A percentile compares a stretch with the other conserved stretches of the same genome.
Evolutionary conservation across 2,797 vertebrate genomes (phyloP).

Genomic region (Oreochromis grahami): DNA sequence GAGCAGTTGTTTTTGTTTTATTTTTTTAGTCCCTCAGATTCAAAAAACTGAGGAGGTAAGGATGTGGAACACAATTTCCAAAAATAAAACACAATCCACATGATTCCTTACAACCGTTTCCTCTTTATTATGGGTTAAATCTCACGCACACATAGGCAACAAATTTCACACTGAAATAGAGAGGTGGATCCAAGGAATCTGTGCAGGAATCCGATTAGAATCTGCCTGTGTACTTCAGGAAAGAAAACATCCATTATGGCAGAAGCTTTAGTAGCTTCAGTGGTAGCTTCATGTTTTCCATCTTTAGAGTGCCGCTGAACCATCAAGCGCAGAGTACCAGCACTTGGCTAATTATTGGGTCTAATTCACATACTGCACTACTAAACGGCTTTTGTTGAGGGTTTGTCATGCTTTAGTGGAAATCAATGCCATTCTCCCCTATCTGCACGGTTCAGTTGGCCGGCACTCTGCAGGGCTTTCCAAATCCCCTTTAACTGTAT

Average conservation of each 20-base stretch:
- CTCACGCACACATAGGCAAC: neutral
- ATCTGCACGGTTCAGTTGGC: conserved; percentile 46
- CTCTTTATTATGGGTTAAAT: neutral
- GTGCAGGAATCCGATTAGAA: conserved; percentile 58
- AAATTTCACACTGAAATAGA: neutral
- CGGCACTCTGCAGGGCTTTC: conserved; percentile 47
- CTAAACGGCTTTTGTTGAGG: conserved; percentile 59
- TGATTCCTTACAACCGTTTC: neutral
- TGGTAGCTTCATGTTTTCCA: conserved; percentile 62
- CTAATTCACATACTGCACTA: conserved; percentile 60
- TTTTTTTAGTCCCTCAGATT: neutral
- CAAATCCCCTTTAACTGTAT: conserved; percentile 18
- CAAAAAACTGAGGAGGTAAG: neutral
- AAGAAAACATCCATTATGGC: conserved; percentile 61
- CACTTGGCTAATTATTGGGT: conserved; percentile 73
- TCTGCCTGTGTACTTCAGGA: conserved; percentile 38
- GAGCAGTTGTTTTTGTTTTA: neutral
- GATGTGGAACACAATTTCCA: neutral
- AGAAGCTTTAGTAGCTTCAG: conserved; percentile 49
- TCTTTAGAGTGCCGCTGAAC: conserved; percentile 69
- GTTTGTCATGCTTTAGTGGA: conserved; percentile 58
- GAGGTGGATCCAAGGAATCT: conserved; percentile 36
- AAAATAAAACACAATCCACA: neutral
- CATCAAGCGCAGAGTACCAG: conserved; percentile 77
- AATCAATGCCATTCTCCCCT: conserved; percentile 64